Evolutionary conservation across 2,797 vertebrate species (phyloP).

Genomic region (Acropternis orthonyx): DNA sequence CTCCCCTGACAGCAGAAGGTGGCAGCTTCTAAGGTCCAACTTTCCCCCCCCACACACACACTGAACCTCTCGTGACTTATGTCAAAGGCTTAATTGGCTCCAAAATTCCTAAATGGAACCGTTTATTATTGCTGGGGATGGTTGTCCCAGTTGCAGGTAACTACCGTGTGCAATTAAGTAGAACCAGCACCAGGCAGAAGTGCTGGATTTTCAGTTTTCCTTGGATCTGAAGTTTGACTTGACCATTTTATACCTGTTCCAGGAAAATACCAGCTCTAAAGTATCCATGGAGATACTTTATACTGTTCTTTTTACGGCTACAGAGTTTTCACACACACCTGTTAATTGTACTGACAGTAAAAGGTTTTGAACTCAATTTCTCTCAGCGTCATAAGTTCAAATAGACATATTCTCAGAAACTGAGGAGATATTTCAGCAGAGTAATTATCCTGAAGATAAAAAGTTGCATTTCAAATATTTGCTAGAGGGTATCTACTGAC

Average conservation of each 20-base stretch:
- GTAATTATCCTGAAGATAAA: not conserved
- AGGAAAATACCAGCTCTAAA: not conserved
- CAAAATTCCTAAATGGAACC: constrained; percentile 18
- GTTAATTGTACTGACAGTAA: not conserved
- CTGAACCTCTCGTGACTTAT: not conserved
- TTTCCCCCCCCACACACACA: not conserved
- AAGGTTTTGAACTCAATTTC: not conserved
- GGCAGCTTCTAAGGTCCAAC: not conserved
- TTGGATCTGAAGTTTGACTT: constrained; percentile 49
- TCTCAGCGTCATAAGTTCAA: not conserved
- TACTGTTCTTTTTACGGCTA: not conserved
- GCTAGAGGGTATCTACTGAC: not conserved
- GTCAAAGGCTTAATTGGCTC: constrained; percentile 1
- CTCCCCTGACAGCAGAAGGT: not conserved
- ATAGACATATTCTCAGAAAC: not conserved
- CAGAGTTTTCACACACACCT: not conserved
- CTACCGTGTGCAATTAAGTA: not conserved
- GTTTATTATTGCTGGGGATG: constrained; percentile 52
- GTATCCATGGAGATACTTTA: not conserved
- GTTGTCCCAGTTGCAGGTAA: constrained; percentile 38
- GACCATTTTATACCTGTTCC: not conserved
- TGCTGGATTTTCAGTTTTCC: constrained; percentile 48
- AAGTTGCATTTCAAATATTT: not conserved
- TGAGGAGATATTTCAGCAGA: not conserved
- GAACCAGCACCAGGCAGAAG: not conserved